These are phyloP conservation scores for Melopsittacus undulatus DNA, from an alignment of 2,797 vertebrate genomes.

Conservation along the genomic window DNA sequence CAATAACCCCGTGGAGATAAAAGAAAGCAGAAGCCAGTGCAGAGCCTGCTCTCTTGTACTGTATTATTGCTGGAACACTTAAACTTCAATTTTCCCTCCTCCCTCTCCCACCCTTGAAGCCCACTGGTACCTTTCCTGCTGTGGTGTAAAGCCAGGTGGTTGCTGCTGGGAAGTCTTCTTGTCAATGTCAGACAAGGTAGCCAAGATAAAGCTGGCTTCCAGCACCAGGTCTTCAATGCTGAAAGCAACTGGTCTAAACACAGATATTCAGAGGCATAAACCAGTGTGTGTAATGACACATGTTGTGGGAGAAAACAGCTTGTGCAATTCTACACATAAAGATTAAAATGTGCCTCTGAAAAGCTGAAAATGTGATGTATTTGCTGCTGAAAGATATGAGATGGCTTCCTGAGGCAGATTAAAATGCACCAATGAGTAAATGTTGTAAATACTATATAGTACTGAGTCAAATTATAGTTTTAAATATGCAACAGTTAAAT, in stretches of 20 bases:
- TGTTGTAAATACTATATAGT: background rate
- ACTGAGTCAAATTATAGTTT: background rate
- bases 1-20: rapidly evolving
- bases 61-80: background rate
- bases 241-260: conserved; percentile 87
- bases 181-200: conserved; percentile 81
- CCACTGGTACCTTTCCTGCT: conserved; percentile 49
- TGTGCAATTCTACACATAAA: rapidly evolving
- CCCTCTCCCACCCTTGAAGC: background rate
- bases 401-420: background rate
- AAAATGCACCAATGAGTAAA: background rate
- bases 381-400: background rate
- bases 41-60: background rate
- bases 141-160: conserved; percentile 2
- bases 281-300: background rate
- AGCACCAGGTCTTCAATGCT: conserved; percentile 84
- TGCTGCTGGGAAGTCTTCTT: conserved; percentile 62
- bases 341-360: background rate
- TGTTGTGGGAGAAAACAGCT: background rate
- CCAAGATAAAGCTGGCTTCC: conserved; percentile 87
- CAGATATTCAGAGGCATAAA: background rate
- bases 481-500: background rate
- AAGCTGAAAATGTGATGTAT: background rate
- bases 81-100: background rate
- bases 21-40: background rate